These are phyloP conservation scores for chimpanzee (Pan troglodytes) DNA, from an alignment of 2,113 vertebrate genomes.

Conservation along the genomic window DNA sequence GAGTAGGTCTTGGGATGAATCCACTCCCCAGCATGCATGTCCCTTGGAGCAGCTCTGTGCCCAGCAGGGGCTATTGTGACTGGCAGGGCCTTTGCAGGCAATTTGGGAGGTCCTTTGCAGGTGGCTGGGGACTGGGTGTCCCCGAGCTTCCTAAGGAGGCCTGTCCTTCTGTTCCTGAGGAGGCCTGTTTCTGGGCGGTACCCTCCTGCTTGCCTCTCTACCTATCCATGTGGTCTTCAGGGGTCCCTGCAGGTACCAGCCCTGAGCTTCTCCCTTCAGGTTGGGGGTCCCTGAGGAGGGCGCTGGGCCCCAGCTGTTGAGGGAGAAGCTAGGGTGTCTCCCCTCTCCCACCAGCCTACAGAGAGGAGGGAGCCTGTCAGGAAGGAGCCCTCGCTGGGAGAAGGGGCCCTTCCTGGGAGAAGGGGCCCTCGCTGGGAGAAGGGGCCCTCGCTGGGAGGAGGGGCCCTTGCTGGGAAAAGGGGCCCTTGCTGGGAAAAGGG, in stretches of 20 bases:
- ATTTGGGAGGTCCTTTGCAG: no score
- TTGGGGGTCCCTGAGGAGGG: background rate
- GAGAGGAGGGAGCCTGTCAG: background rate
- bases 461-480: background rate
- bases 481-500: rapidly evolving
- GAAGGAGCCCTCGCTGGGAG: background rate
- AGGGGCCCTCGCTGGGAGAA: background rate
- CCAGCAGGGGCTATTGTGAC: no score
- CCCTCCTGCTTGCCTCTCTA: background rate
- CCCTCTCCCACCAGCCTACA: rapidly evolving
- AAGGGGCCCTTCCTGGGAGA: background rate
- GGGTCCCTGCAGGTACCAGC: background rate
- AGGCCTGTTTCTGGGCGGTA: rapidly evolving
- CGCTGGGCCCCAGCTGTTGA: background rate
- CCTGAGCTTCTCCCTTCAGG: background rate
- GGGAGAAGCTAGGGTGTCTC: no score
- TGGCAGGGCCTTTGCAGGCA: no score
- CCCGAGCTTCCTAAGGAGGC: no score
- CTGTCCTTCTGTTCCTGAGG: no score
- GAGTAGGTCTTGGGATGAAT: background rate
- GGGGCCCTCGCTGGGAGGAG: background rate
- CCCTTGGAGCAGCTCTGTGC: background rate
- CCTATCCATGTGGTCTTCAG: background rate
- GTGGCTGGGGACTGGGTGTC: background rate
- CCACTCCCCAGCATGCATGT: no score